Evolutionary conservation across 92 coral and sea anemone species (phyloP).

Genomic region (Parazoanthus atlanticus): DNA sequence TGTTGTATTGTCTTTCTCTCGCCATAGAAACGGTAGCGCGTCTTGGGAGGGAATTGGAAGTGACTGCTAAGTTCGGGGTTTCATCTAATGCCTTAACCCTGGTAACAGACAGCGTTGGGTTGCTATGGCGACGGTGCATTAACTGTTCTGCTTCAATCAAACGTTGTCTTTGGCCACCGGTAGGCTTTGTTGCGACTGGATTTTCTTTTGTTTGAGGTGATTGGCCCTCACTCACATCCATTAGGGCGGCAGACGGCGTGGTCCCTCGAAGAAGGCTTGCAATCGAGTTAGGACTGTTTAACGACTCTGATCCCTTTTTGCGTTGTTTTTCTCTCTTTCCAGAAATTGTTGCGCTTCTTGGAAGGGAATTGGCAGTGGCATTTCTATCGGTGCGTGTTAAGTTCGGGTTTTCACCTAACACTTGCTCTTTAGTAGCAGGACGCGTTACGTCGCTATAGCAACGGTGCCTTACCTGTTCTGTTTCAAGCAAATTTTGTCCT

Average conservation of each 20-base stretch:
- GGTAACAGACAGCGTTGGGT: neutral
- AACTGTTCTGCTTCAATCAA: neutral
- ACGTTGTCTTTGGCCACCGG: neutral
- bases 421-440: neutral
- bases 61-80: neutral
- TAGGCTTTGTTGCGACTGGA: neutral
- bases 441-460: conserved; percentile 5
- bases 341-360: conserved; percentile 19
- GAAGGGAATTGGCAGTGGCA: neutral
- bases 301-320: no score
- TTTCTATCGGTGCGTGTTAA: no score
- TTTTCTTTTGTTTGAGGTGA: neutral
- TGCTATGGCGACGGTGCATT: conserved; percentile 13
- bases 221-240: no score
- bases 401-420: neutral
- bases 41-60: conserved; percentile 12
- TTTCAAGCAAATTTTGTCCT: neutral
- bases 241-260: no score
- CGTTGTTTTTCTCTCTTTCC: neutral
- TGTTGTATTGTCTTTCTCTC: neutral
- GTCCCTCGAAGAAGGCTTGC: no score
- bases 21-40: neutral
- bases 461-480: neutral
- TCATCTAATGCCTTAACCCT: neutral
- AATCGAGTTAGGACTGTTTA: no score